Evolutionary conservation across 2,888 invertebrate species (phyloP).

Genomic region (Scrobipalpa costella): DNA sequence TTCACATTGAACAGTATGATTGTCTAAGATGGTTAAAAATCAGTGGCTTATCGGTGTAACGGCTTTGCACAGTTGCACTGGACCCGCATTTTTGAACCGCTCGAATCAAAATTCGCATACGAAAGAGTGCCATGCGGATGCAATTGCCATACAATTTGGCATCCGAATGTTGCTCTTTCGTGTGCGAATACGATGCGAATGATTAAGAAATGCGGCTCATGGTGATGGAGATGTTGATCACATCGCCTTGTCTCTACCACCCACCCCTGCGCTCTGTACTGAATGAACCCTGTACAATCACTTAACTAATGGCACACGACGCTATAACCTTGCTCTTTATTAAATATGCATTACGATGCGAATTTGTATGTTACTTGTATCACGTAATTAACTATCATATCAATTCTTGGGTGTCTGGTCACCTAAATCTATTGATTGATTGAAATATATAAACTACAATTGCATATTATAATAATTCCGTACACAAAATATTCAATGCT

Average conservation of each 20-base stretch:
- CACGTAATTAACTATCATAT: neutral
- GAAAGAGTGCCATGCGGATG: too few relatives aligned
- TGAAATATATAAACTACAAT: slow-evolving; percentile 7
- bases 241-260: slow-evolving; percentile 12
- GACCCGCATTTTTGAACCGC: too few relatives aligned
- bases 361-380: slow-evolving; percentile 3
- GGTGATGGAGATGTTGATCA: too few relatives aligned
- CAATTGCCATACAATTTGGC: too few relatives aligned
- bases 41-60: slow-evolving; percentile 23
- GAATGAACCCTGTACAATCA: slow-evolving; percentile 46
- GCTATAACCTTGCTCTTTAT: slow-evolving; percentile 37
- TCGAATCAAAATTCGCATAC: too few relatives aligned
- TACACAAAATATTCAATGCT: neutral
- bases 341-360: neutral
- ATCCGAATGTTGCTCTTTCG: too few relatives aligned
- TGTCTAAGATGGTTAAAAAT: slow-evolving; percentile 43
- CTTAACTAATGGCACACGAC: slow-evolving; percentile 56
- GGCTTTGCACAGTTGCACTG: slow-evolving; percentile 33
- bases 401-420: slow-evolving; percentile 1
- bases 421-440: neutral
- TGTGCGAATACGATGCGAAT: too few relatives aligned
- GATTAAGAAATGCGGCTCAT: too few relatives aligned
- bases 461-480: neutral
- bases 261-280: slow-evolving; percentile 17
- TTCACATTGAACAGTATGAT: slow-evolving; percentile 51